Evolutionary conservation across 2,888 invertebrate species (phyloP).

Genomic region (Chelonus formosanus): DNA sequence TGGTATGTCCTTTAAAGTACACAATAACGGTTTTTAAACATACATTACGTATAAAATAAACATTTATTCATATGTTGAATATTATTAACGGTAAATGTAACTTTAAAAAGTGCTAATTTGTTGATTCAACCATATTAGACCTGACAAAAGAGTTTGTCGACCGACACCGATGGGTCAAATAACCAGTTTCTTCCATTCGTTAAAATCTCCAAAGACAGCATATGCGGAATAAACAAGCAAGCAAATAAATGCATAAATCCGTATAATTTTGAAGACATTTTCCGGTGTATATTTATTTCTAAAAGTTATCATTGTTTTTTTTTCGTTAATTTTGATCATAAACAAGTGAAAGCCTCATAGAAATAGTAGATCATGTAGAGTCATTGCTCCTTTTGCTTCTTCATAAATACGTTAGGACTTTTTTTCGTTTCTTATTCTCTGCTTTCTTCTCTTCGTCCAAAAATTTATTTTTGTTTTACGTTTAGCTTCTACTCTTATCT

Average conservation of each 20-base stretch:
- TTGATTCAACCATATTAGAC: not conserved
- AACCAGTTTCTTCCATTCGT: conserved; percentile 53
- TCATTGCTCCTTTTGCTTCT: not conserved
- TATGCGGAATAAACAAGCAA: conserved; percentile 18
- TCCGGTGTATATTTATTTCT: not conserved
- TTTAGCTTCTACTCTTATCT: conserved; percentile 2
- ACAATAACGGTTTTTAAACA: conserved; percentile 18
- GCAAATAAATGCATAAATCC: conserved; percentile 6
- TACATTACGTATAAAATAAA: not conserved
- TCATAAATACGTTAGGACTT: not conserved
- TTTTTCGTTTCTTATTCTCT: not conserved
- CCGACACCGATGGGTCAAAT: conserved; percentile 44
- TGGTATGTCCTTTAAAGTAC: conserved; percentile 26
- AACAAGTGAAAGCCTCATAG: conserved; percentile 5
- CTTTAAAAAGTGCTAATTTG: conserved; percentile 1
- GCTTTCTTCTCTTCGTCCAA: not conserved
- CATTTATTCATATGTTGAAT: not conserved
- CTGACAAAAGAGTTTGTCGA: conserved; percentile 32
- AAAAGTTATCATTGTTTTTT: not conserved
- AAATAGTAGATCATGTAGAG: not conserved
- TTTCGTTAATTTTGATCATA: not conserved
- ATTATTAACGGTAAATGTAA: not conserved
- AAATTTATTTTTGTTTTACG: conserved; percentile 7
- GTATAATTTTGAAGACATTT: too few relatives aligned
- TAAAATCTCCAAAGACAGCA: conserved; percentile 44